Evolutionary conservation across 2,888 invertebrate genomes (phyloP), one percentile per base, ranked within the genome.

Genomic region (Eupeodes luniger): DNA sequence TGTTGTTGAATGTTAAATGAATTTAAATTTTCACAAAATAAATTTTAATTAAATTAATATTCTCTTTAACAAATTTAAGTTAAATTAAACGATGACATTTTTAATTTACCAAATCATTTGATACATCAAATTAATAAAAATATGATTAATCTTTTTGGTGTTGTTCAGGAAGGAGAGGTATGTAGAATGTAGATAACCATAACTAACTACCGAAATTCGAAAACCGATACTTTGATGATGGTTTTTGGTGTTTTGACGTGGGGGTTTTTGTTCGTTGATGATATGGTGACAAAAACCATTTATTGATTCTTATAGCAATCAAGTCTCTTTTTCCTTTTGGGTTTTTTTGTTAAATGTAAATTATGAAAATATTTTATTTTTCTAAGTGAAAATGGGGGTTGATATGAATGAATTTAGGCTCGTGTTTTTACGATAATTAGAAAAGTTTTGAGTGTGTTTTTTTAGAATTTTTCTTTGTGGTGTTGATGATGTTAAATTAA

Each of bases 361-460:
- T 53, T 53, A 69, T 16, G 53, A 69, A 69, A 69, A 36, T 36
- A 16, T 69, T 53, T 16, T 57, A 5, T 9, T 7, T 10, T 16
- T 57, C 2, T 10, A 36, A 27, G 27, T 16, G 69, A 40, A 49
- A 55, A 55, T 55, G 44, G 14, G 34, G 53, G 66, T 14, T 27
- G 44, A 5, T 66, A 2, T 66, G 27, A 16, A 34, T 53, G 16
- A 53, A 53, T 67, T 40, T 40, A 16, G 34, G n/a, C n/a, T 36
- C 69, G 14, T 70, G 55, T 55, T 70, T 55, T 55, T 53, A 7
- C 55, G 70, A 70, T 70, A 70, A 70, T 70, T 70, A 70, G 55
- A 70, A 70, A 70, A 70, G 70, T 55, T 70, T 70, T 55, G 0
- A 40, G 40, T 9, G 5, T 40, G 40, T 40, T 40, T 40, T 40